Evolutionary conservation across 2,113 vertebrate species (phyloP).

Genomic region (Phyllostomus discolor): DNA sequence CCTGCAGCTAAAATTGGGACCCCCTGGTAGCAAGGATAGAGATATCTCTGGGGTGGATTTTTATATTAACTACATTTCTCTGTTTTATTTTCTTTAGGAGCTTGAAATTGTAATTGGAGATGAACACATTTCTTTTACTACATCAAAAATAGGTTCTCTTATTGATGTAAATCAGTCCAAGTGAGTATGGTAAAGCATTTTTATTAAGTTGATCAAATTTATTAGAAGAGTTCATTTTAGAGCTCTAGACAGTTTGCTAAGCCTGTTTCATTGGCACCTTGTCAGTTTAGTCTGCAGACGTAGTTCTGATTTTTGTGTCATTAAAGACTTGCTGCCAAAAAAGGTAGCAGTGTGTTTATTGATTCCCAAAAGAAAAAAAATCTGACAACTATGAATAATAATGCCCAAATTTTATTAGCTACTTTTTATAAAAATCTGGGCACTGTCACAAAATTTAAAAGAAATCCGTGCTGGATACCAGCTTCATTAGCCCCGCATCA

Average conservation of each 20-base stretch:
- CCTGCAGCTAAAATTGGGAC: not conserved
- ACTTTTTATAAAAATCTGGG: not conserved
- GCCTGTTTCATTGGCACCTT: not conserved
- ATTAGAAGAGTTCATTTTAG: not conserved
- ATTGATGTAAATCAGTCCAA: constrained; percentile 99
- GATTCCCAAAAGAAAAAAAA: not conserved
- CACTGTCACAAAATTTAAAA: not conserved
- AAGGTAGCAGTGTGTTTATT: not conserved
- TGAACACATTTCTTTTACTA: constrained; percentile 99
- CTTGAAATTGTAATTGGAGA: constrained; percentile 99
- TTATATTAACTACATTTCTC: not conserved
- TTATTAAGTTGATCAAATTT: not conserved
- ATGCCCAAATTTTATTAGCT: not conserved
- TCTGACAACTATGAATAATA: not conserved
- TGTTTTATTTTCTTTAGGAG: constrained; percentile 82
- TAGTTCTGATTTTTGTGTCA: not conserved
- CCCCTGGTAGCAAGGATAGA: not conserved
- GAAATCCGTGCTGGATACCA: not conserved
- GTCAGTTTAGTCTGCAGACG: not conserved
- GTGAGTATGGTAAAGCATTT: constrained; percentile 80
- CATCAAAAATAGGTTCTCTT: constrained; percentile 98
- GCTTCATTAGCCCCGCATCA: not conserved
- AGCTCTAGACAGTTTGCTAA: not conserved
- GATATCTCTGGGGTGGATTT: not conserved
- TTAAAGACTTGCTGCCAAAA: not conserved